Percentiles rank a stretch among this genome's conserved stretches.
Conservation (phyloP, 2,113 vertebrate genomes). For the Pandion haliaetus region DNA sequence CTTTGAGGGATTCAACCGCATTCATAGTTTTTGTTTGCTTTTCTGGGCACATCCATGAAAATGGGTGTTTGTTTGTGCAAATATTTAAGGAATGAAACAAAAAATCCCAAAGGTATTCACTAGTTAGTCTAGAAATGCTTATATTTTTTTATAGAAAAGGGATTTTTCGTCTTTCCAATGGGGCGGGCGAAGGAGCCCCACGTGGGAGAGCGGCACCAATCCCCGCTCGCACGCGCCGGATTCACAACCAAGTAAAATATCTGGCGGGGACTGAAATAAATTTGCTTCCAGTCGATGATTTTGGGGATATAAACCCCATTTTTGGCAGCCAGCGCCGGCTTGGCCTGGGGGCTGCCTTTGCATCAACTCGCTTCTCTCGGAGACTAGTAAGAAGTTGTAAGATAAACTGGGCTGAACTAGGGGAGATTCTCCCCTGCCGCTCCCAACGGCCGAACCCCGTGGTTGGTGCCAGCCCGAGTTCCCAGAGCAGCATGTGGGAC, state of each 20-base stretch:
- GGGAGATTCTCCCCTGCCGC: too few relatives aligned
- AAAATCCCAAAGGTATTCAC: background rate
- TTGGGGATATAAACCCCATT: background rate
- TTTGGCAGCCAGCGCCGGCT: rapidly evolving
- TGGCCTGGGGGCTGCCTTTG: background rate
- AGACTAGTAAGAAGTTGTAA: background rate
- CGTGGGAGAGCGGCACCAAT: background rate
- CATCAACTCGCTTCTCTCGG: background rate
- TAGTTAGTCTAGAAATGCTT: background rate
- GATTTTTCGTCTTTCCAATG: background rate
- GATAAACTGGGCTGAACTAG: background rate
- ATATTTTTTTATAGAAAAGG: background rate
- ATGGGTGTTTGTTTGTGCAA: background rate
- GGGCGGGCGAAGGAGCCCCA: background rate
- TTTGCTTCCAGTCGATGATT: background rate
- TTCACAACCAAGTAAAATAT: background rate
- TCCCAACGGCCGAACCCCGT: rapidly evolving
- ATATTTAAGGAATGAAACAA: background rate
- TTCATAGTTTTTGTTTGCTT: background rate
- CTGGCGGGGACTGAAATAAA: rapidly evolving
- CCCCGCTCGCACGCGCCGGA: rapidly evolving
- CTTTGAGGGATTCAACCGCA: background rate
- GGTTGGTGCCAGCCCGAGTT: background rate
- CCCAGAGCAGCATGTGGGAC: rapidly evolving
- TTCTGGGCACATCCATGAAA: background rate